Conservation (phyloP, 2,797 vertebrate genomes). For the Chromobotia macracanthus region DNA sequence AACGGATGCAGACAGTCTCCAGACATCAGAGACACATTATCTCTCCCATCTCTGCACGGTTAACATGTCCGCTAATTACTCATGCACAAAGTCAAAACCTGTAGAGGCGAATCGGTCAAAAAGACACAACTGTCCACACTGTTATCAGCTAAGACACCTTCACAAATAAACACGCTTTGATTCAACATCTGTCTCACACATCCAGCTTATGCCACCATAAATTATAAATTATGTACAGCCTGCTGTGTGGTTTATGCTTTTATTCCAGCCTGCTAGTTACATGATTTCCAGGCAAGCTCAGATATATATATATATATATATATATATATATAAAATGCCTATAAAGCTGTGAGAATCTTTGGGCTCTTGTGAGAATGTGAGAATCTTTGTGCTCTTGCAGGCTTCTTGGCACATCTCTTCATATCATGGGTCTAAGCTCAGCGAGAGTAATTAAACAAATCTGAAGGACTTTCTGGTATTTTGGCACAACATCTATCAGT, state of each 20-base stretch:
- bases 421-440: constrained; percentile 45
- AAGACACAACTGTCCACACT: background rate
- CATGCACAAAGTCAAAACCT: constrained; percentile 25
- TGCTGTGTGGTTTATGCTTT: background rate
- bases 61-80: constrained; percentile 19
- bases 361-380: constrained; percentile 30
- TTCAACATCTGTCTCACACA: background rate
- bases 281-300: constrained; percentile 10
- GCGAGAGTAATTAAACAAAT: constrained; percentile 55
- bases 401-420: constrained; percentile 32
- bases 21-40: constrained; percentile 17
- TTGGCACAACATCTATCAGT: constrained; percentile 18
- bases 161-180: background rate
- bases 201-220: background rate
- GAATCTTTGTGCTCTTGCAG: constrained; percentile 34
- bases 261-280: background rate
- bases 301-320: background rate
- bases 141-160: background rate
- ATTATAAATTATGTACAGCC: background rate
- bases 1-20: background rate
- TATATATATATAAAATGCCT: too few relatives aligned
- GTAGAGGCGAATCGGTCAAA: constrained; percentile 34
- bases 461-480: constrained; percentile 43
- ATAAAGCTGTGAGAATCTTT: constrained; percentile 38
- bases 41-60: constrained; percentile 36